Evolutionary conservation across 2,797 vertebrate species (phyloP).

Genomic region (Lutjanus campechanus): DNA sequence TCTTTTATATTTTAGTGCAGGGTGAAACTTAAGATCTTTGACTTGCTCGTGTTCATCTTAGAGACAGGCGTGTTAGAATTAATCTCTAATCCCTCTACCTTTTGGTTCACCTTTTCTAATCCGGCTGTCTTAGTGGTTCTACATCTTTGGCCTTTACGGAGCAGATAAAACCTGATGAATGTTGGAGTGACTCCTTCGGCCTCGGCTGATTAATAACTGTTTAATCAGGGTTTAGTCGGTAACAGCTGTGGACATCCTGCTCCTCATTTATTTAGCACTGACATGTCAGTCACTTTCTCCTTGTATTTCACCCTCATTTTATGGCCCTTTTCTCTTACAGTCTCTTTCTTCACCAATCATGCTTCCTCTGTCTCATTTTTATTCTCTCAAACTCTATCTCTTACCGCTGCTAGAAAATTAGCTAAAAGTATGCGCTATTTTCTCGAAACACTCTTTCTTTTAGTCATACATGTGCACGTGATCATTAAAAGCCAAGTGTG

Average conservation of each 20-base stretch:
- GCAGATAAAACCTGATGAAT: conserved; percentile 64
- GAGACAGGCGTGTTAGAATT: conserved; percentile 6
- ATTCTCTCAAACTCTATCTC: not conserved
- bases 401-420: not conserved
- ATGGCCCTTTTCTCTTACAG: not conserved
- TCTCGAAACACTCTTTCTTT: not conserved
- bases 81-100: not conserved
- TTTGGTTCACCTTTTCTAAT: conserved; percentile 14
- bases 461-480: not conserved
- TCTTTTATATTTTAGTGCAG: not conserved
- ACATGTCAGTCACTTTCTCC: conserved; percentile 53
- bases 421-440: not conserved
- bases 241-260: conserved; percentile 74
- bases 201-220: conserved; percentile 76
- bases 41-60: not conserved
- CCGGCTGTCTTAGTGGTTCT: not conserved
- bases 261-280: conserved; percentile 67
- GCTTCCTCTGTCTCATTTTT: not conserved
- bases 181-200: conserved; percentile 44
- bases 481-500: too few species aligned
- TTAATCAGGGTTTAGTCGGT: conserved; percentile 75
- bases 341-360: not conserved
- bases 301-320: conserved; percentile 21
- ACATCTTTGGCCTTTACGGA: conserved; percentile 41
- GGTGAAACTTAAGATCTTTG: not conserved